phyloP scores from a whole-genome alignment of 2,113 vertebrate genomes.

The Rhinoderma darwinii region DNA sequence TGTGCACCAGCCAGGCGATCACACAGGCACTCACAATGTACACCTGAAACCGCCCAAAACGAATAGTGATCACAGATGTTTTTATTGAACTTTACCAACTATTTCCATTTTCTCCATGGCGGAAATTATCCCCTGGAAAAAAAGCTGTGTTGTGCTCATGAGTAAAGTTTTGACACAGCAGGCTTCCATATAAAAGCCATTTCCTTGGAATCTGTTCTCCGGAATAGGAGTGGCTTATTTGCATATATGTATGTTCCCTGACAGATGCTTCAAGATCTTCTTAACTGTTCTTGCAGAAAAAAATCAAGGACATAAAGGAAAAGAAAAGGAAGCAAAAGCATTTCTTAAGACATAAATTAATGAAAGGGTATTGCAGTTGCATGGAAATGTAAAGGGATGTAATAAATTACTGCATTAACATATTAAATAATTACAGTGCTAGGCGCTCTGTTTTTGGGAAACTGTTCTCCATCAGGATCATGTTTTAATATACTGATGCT shows the following conservation, averaged over 20 bases:
- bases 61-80: neutral
- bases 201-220: slow-evolving; percentile 14
- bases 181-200: slow-evolving; percentile 1
- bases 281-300: slow-evolving; percentile 8
- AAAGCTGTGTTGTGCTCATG: neutral
- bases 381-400: neutral
- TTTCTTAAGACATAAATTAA: neutral
- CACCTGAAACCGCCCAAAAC: neutral
- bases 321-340: neutral
- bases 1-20: no score
- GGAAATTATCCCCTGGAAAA: neutral
- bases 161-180: slow-evolving; percentile 18
- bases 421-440: neutral
- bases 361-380: neutral
- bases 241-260: slow-evolving; percentile 2
- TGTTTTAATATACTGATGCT: neutral
- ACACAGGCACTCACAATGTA: neutral
- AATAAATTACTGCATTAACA: neutral
- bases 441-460: neutral
- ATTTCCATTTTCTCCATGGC: neutral
- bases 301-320: neutral
- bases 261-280: slow-evolving; percentile 24
- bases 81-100: neutral
- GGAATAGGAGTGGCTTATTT: slow-evolving; percentile 28
- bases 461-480: neutral